Percentiles rank a stretch among this genome's conserved stretches.
These are phyloP conservation scores for Pelobates cultripes DNA, from an alignment of 2,797 vertebrate species.

Conservation along the genomic window DNA sequence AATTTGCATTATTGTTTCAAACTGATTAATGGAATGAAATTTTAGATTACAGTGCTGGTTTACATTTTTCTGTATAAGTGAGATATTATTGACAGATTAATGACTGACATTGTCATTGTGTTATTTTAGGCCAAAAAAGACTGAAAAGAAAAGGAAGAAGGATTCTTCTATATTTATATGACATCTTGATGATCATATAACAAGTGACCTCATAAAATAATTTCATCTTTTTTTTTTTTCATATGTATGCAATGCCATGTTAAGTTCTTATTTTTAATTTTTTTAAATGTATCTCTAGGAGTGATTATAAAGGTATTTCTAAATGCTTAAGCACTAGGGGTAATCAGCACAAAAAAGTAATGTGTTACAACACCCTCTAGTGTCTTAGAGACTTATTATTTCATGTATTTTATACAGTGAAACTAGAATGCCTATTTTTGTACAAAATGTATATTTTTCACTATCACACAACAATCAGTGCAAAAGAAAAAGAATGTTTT, in stretches of 20 bases:
- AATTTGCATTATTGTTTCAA: too few species aligned
- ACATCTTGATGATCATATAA: constrained; percentile 1
- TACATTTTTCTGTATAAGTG: too few species aligned
- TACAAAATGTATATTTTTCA: constrained; percentile 31
- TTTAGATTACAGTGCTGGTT: too few species aligned
- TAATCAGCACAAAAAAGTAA: neutral
- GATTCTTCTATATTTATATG: constrained; percentile 2
- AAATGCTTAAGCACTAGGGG: neutral
- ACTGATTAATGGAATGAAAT: too few species aligned
- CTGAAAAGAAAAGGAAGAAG: constrained; percentile 14
- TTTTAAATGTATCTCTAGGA: constrained; percentile 11
- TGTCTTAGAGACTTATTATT: neutral
- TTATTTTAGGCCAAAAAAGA: constrained; percentile 21
- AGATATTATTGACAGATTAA: too few species aligned
- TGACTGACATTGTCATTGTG: neutral
- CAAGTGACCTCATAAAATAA: constrained; percentile 8
- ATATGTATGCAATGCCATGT: neutral
- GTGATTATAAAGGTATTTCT: neutral
- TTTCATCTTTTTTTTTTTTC: neutral
- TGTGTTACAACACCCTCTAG: constrained; percentile 12
- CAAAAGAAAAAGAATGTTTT: neutral
- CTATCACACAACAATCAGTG: neutral
- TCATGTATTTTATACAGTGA: constrained; percentile 20
- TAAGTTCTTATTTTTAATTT: neutral
- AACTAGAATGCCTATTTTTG: neutral